Conservation (phyloP, 2,888 invertebrate genomes). For the Clusia tigrina region DNA sequence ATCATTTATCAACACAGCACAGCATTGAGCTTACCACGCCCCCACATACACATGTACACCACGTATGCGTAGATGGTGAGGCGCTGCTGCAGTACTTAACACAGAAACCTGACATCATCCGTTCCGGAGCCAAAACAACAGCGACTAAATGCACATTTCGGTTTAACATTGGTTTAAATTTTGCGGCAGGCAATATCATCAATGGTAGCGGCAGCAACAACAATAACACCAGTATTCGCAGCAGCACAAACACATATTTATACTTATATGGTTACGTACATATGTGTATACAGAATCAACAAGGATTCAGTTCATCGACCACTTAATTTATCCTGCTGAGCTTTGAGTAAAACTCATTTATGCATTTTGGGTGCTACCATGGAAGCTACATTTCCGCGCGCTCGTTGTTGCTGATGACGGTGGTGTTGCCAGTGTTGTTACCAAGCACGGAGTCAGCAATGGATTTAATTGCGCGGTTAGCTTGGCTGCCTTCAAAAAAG, state of each 20-base stretch:
- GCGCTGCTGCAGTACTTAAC: too few relatives aligned
- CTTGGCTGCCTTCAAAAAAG: neutral
- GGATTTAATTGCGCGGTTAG: constrained; percentile 53
- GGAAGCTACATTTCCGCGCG: constrained; percentile 40
- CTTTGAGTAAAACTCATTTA: constrained; percentile 51
- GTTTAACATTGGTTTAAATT: constrained; percentile 58
- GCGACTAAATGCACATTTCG: constrained; percentile 58
- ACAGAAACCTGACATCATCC: neutral
- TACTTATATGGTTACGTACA: too few relatives aligned
- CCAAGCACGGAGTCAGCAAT: constrained; percentile 53
- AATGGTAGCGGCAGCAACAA: neutral
- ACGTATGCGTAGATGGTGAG: neutral
- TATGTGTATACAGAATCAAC: constrained; percentile 55
- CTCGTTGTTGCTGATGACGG: too few relatives aligned
- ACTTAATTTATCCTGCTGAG: constrained; percentile 60
- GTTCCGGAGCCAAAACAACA: neutral
- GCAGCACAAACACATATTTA: constrained; percentile 11
- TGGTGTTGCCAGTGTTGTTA: too few relatives aligned
- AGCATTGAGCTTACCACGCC: constrained; percentile 22
- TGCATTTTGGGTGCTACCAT: constrained; percentile 29
- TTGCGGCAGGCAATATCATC: constrained; percentile 50
- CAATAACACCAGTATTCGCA: neutral
- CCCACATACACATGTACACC: too few relatives aligned
- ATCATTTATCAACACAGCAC: constrained; percentile 45
- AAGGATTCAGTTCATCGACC: constrained; percentile 61